Percentiles rank a stretch among this genome's conserved stretches.
Evolutionary conservation across 2,888 invertebrate genomes (phyloP).

Genomic region (Empis livida): DNA sequence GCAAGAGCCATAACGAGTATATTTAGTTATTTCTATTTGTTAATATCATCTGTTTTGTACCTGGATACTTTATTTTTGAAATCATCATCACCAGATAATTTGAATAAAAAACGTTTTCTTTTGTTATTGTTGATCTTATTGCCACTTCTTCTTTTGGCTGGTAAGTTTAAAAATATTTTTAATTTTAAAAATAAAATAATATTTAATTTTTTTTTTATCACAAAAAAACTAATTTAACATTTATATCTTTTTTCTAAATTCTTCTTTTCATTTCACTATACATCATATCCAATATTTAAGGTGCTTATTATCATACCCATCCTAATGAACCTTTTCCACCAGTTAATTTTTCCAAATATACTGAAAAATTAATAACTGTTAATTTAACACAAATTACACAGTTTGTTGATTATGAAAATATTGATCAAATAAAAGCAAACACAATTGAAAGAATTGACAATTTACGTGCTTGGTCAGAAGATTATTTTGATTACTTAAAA

Average conservation of each 20-base stretch:
- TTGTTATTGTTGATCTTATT: conserved; percentile 36
- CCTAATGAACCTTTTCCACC: conserved; percentile 33
- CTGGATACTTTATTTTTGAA: conserved; percentile 28
- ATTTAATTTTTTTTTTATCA: not conserved
- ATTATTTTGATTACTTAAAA: conserved; percentile 36
- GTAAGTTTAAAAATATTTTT: conserved; percentile 35
- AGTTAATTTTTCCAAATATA: conserved; percentile 22
- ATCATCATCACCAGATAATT: conserved; percentile 23
- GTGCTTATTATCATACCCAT: conserved; percentile 32
- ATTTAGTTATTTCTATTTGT: conserved; percentile 24
- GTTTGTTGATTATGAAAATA: conserved; percentile 17
- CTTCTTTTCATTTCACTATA: not conserved
- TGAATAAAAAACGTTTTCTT: conserved; percentile 28
- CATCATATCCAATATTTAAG: conserved; percentile 13
- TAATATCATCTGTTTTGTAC: conserved; percentile 29
- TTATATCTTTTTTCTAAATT: not conserved
- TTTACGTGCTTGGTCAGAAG: conserved; percentile 35
- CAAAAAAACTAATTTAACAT: not conserved
- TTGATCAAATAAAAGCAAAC: conserved; percentile 36
- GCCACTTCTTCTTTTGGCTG: conserved; percentile 42
- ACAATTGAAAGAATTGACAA: conserved; percentile 40
- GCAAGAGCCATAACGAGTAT: conserved; percentile 17
- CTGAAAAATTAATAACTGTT: conserved; percentile 13
- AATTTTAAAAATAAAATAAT: not conserved
- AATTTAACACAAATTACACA: conserved; percentile 4